Conservation (phyloP, 1,140 invertebrate genomes). For the Oryctes rhinoceros region DNA sequence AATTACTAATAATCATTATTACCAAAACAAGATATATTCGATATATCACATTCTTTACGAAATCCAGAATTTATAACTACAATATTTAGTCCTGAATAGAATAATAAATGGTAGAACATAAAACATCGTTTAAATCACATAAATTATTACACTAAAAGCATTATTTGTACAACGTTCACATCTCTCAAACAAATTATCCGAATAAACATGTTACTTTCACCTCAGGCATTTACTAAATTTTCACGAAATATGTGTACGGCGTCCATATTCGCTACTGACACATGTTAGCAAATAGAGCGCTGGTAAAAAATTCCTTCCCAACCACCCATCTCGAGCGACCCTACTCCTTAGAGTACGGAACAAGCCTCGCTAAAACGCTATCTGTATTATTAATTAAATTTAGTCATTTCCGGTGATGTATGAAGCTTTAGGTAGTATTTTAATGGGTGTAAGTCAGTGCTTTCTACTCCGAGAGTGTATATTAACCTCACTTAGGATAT, state of each 20-base stretch:
- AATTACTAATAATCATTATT: no score
- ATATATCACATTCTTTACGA: no score
- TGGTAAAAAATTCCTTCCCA: background rate
- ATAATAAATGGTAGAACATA: background rate
- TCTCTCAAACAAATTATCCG: background rate
- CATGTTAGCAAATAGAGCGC: background rate
- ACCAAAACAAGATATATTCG: no score
- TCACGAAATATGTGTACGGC: background rate
- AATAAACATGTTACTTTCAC: background rate
- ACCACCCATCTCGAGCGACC: background rate
- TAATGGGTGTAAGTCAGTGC: constrained; percentile 31
- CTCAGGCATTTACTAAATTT: constrained; percentile 11
- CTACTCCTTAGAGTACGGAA: background rate
- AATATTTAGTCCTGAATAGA: background rate
- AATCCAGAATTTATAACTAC: background rate
- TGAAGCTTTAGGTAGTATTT: background rate
- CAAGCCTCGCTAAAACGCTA: background rate
- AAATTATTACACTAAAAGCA: constrained; percentile 19
- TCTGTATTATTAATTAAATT: constrained; percentile 25
- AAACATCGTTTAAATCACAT: background rate
- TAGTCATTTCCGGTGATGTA: constrained; percentile 19
- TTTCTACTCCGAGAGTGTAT: constrained; percentile 33
- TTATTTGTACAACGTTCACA: background rate
- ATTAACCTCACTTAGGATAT: constrained; percentile 39
- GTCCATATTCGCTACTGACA: background rate